Base-by-base conservation (phyloP, 2,797 vertebrate genomes). In the Enteromius paludinosus region DNA sequence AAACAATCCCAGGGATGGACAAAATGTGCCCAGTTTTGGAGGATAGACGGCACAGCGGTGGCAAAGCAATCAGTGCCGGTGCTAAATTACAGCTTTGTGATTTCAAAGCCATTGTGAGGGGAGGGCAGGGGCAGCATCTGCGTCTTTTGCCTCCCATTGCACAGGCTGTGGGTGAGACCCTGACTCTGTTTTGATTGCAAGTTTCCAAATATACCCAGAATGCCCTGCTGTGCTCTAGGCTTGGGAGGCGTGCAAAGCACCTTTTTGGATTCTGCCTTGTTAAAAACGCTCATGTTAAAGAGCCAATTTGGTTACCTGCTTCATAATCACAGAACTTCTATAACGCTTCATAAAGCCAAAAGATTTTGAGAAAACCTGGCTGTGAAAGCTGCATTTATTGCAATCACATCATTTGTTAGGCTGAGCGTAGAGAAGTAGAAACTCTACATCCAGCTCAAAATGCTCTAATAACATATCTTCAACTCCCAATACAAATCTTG, bases 81-180 rank as follows among this genome's bases (percentile, higher is more conserved):
- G 84, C 87, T 87, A 92, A 94, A 93, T 93, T 91, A 92, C 87
- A n/a, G 87, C 89, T 93, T 89, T 91, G 90, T 92, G 90, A 92
- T 91, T 91, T 89, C 87, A 91, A 91, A 90, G 84, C 86, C 88
- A 88, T 91, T 87, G 88, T 70, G 84, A 79, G 75, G 88, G 89
- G 80, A 90, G 88, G 77, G 91, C 81, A 90, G 85, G 87, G 88
- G 78, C 81, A 76, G 89, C 89, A 91, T 91, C 91, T 92, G 91
- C 33, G 85, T 76, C 86, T 90, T 66, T 56, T 72, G 83, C 88
- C 86, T 89, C 88, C 84, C 89, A 87, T 87, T 61, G 82, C 85
- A 87, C 89, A 85, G 87, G 87, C 61, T 30, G 61, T 88, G 71
- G 83, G 88, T 86, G 88, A 89, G 83, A 85, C 68, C 87, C 85